Evolutionary conservation across 2,888 invertebrate genomes (phyloP), one percentile per base, ranked within the genome.

Genomic region (Busseola fusca): DNA sequence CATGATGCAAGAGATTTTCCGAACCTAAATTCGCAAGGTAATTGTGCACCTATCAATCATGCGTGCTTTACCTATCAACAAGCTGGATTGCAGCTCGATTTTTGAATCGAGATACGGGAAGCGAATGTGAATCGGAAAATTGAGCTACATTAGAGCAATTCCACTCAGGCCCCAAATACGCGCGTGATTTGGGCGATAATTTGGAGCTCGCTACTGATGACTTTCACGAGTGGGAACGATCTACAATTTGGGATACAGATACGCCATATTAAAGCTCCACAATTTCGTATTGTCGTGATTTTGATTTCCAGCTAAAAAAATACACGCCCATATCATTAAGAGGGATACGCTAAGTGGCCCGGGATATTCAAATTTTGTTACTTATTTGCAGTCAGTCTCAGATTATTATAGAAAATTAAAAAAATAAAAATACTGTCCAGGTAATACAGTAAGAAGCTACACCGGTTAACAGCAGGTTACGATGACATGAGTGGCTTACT

Each of bases 41-140:
- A 64, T 75, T 80, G 64, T 75, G 30, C 54, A 75, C 50, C 63
- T 76, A 70, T 78, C 77, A 78, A 80, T 81, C 76, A 78, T 80
- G 62, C 70, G 70, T 58, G 58, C 70, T 80, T 50, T 56, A 65
- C n/a, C n/a, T n/a, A n/a, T n/a, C n/a, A 80, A 77, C 70, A 27
- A 64, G 57, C 16, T 64, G 40, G 56, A 81, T 71, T 76, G 77
- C 72, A 76, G 52, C 56, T 76, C 34, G 63, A 71, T 71, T 78
- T 78, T 76, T 76, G 66, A 81, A 71, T 70, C 63, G 42, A 65
- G 65, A 62, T 48, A 74, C 54, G 66, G 37, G n/a, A 64, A 64
- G 42, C 66, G 66, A 63, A 67, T 76, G 12, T 25, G 50, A 42
- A 52, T 81, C 65, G 40, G 71, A 45, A 81, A 71, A 71, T 80